Conservation (phyloP, 2,888 invertebrate species). For the Zygogramma bicolorata region DNA sequence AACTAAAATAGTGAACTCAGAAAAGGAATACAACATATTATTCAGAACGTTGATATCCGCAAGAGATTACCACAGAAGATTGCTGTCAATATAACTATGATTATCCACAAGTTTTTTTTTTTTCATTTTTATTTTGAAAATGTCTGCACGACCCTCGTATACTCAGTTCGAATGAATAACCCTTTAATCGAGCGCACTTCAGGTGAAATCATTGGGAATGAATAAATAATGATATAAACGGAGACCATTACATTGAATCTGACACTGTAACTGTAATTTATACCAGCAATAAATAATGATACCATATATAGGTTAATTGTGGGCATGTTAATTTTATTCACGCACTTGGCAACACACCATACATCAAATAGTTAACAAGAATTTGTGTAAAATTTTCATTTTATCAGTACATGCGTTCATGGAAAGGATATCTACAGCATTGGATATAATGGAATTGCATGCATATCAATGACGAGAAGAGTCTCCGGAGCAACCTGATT, state of each 20-base stretch:
- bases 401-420: neutral
- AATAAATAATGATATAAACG: constrained; percentile 10
- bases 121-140: no score
- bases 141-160: neutral
- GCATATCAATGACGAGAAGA: no score
- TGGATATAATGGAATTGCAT: no score
- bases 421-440: neutral
- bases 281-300: constrained; percentile 24
- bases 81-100: no score
- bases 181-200: neutral
- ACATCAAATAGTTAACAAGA: neutral
- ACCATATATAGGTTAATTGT: constrained; percentile 30
- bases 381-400: neutral
- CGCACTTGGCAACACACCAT: neutral
- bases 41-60: no score
- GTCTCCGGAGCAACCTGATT: no score
- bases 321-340: constrained; percentile 23
- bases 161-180: neutral
- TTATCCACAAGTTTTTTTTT: no score
- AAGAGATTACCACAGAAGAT: no score
- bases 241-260: constrained; percentile 12
- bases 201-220: neutral
- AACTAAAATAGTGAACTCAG: no score
- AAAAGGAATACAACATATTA: no score
- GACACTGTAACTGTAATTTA: constrained; percentile 22